Evolutionary conservation across 2,797 vertebrate genomes (phyloP).

Genomic region (Sternotherus odoratus): DNA sequence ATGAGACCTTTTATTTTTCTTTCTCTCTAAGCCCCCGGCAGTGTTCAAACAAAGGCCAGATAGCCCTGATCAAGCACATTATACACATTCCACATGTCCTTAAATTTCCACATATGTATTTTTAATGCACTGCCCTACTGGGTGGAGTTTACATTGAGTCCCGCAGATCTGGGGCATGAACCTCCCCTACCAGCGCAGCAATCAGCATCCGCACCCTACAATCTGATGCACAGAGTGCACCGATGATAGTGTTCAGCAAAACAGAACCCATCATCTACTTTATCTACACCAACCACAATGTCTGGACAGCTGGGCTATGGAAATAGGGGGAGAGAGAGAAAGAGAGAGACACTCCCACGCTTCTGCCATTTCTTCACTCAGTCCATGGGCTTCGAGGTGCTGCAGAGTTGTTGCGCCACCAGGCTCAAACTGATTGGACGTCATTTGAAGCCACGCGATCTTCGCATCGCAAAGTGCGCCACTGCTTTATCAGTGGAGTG

Average conservation of each 20-base stretch:
- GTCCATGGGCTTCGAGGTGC: rapidly evolving
- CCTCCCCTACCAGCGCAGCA: not conserved
- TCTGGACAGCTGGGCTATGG: not conserved
- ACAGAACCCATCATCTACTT: not conserved
- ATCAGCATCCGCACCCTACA: not conserved
- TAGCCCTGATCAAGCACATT: slow-evolving; percentile 64
- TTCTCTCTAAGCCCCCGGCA: slow-evolving; percentile 49
- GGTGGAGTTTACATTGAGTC: slow-evolving; percentile 44
- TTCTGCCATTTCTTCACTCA: not conserved
- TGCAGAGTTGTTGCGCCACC: not conserved
- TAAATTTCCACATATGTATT: slow-evolving; percentile 64
- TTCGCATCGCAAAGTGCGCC: not conserved
- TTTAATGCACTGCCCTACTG: slow-evolving; percentile 50
- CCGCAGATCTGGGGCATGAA: not conserved
- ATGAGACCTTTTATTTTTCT: slow-evolving; percentile 79
- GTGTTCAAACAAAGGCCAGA: slow-evolving; percentile 56
- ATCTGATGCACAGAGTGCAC: not conserved
- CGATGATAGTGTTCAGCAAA: not conserved
- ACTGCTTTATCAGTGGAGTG: not conserved
- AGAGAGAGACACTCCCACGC: not conserved
- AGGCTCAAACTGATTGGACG: not conserved
- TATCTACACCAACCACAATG: not conserved
- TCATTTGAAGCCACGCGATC: not conserved
- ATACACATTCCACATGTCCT: slow-evolving; percentile 42
- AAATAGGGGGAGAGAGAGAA: not conserved